Evolutionary conservation across 2,888 invertebrate species (phyloP), one percentile per base, ranked within the genome.

Genomic region (Cataglyphis cursor): DNA sequence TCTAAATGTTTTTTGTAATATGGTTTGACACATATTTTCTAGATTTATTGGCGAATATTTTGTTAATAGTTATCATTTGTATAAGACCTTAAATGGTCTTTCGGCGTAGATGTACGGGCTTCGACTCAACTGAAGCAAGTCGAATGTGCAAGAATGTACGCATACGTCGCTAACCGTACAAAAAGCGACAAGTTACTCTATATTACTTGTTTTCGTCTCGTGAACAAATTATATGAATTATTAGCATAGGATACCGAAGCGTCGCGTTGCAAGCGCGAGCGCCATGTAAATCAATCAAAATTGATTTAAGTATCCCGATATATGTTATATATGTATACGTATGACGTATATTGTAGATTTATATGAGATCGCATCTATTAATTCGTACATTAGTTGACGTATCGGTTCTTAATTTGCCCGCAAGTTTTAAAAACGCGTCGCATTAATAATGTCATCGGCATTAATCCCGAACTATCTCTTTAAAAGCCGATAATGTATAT

Each of bases 271-370:
- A 82, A 75, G 76, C 82, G 83, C 83, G 85, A 80, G 74, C 85
- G 85, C 83, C 87, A 87, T 87, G 85, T 92, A 92, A 92, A 93
- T 93, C 92, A 93, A 93, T 93, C 92, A 93, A 93, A 93, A 93
- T 92, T 93, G 93, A 93, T 93, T 92, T 92, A 91, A 93, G 92
- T 57, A 82, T 87, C 83, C 85, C 84, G 78, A 85, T 91, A 90
- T 84, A 80, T 81, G 78, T 87, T 90, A 88, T 84, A 83, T 73
- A 84, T 84, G 82, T 73, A 84, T 89, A 87, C 86, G 86, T 89
- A 87, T 85, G 83, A 89, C 88, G 88, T 91, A 91, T 87, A 64
- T 31, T 75, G 64, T 75, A 90, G 70, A 84, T 85, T 81, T 86
- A 80, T 85, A 85, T 87, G 81, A 87, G 62, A 80, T 61, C 35